Evolutionary conservation across 2,888 invertebrate species (phyloP).

Genomic region (Esperia sulphurella): DNA sequence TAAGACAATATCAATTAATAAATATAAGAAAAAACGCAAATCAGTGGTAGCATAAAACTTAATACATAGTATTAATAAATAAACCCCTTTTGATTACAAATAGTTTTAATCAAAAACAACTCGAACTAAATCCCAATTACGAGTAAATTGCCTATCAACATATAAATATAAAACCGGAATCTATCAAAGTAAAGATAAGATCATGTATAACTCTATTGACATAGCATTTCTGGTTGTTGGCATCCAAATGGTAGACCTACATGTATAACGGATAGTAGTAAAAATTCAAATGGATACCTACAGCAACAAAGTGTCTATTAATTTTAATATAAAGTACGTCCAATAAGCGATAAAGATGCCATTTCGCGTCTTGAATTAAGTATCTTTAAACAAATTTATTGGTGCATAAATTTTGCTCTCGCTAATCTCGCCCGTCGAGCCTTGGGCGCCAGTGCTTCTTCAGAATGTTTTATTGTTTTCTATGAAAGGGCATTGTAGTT

Average conservation of each 20-base stretch:
- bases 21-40: no score
- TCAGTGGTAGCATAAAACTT: no score
- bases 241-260: slow-evolving; percentile 3
- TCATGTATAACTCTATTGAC: slow-evolving; percentile 7
- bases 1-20: no score
- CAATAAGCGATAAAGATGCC: slow-evolving; percentile 16
- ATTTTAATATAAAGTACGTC: slow-evolving; percentile 14
- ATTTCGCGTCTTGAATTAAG: slow-evolving; percentile 13
- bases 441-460: slow-evolving; percentile 9
- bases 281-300: slow-evolving; percentile 7
- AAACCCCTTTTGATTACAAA: neutral
- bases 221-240: slow-evolving; percentile 1
- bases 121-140: neutral
- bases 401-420: slow-evolving; percentile 19
- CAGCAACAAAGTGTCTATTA: slow-evolving; percentile 11
- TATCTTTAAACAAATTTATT: slow-evolving; percentile 20
- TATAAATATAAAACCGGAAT: no score
- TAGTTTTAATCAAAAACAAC: neutral
- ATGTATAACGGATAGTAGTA: neutral
- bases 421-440: slow-evolving; percentile 14
- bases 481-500: slow-evolving; percentile 5
- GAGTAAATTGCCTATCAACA: no score
- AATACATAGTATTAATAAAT: no score
- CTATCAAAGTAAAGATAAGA: slow-evolving; percentile 5
- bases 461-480: slow-evolving; percentile 7